phyloP scores from a whole-genome alignment of 2,113 vertebrate species.

The Chionis minor region DNA sequence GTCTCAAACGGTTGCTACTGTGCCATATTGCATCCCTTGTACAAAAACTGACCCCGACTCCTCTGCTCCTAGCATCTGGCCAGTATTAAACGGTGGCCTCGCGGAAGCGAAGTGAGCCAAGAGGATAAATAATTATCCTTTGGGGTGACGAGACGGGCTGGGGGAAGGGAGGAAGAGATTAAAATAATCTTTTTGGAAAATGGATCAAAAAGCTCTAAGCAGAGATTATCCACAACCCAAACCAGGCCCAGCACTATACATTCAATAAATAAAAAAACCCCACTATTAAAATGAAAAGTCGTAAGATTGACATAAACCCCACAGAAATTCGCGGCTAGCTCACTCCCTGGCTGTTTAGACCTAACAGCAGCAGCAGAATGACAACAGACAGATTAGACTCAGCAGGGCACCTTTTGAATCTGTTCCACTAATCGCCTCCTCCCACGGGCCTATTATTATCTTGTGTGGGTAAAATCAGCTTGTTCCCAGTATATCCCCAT shows the following conservation, averaged over 20 bases:
- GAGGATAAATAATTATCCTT: constrained; percentile 31
- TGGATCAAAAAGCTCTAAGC: constrained; percentile 60
- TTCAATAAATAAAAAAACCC: constrained; percentile 23
- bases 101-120: not conserved
- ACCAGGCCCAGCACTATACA: not conserved
- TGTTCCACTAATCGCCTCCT: not conserved
- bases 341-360: not conserved
- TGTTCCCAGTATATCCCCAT: not conserved
- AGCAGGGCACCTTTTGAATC: not conserved
- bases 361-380: not conserved
- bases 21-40: not conserved
- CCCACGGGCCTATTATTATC: not conserved
- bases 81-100: not conserved
- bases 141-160: not conserved
- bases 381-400: constrained; percentile 16
- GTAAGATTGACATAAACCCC: constrained; percentile 29
- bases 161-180: constrained; percentile 45
- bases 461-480: not conserved
- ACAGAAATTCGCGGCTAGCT: not conserved
- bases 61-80: constrained; percentile 16
- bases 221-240: constrained; percentile 47
- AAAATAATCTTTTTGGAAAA: constrained; percentile 61
- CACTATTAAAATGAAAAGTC: constrained; percentile 19
- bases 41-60: not conserved
- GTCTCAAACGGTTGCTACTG: not conserved